Base-by-base conservation (phyloP, 2,113 vertebrate species). In the Toxotes jaculatrix region DNA sequence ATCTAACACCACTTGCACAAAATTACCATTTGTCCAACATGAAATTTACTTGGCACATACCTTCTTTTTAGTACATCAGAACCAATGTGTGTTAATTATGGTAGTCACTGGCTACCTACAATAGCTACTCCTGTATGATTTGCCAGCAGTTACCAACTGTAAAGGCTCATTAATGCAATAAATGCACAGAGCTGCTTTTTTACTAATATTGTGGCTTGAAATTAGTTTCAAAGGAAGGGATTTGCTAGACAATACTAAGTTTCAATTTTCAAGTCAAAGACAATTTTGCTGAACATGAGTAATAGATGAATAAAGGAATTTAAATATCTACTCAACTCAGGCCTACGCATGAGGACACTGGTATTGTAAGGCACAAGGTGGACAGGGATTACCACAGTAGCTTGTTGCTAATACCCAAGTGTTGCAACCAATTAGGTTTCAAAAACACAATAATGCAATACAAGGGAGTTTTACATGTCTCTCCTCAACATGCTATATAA, bases 181-280 rank as follows among this genome's bases (percentile, higher is more conserved):
- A 57, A 70, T 66, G 40, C 7, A 75, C 32, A 57, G 16, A 32
- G 21, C 42, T 40, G 7, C 27, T 67, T 55, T 68, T 57, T 55
- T 55, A 27, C n/a, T 4, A 1, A 5, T 4, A 19, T n/a, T 53
- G 19, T 53, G 21, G 21, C 49, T 53, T 3, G 16, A n/a, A n/a
- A n/a, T n/a, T n/a, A n/a, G n/a, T n/a, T 56, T 56, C 53, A 56
- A n/a, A 23, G 23, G n/a, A 56, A n/a, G n/a, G 10, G n/a, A 23
- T 27, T 23, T 56, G 53, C 11, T n/a, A 23, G 53, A 27, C 62
- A 42, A 56, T 74, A 67, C 16, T 60, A 23, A 31, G 34, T 31
- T 74, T 23, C 70, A 47, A 51, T 65, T 64, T 38, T 38, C 27
- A 38, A 75, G 47, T 62, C 27, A 69, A 55, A 59, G 14, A 51